Percentiles rank a stretch among this genome's conserved stretches.
These are phyloP conservation scores for Hydrolagus colliei DNA, from an alignment of 2,797 vertebrate species.

Conservation along the genomic window DNA sequence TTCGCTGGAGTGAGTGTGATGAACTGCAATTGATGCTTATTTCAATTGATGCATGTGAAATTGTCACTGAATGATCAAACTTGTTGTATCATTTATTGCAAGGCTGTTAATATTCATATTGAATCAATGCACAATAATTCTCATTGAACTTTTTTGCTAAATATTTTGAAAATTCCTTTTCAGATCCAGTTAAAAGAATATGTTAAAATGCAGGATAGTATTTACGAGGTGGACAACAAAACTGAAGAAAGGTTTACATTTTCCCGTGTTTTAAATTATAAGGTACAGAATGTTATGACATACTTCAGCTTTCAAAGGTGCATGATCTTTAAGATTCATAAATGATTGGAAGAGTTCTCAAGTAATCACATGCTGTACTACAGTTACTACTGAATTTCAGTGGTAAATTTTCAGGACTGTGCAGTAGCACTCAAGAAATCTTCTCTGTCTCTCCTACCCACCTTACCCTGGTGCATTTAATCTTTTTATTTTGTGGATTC, in stretches of 20 bases:
- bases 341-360: neutral
- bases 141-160: conserved; percentile 24
- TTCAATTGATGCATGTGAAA: too few relatives aligned
- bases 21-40: too few relatives aligned
- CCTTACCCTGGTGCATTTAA: too few relatives aligned
- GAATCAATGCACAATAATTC: too few relatives aligned
- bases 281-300: conserved; percentile 54
- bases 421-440: neutral
- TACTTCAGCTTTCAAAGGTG: neutral
- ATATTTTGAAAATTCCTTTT: conserved; percentile 11
- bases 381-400: neutral
- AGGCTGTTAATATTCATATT: too few relatives aligned
- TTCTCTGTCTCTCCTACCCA: neutral
- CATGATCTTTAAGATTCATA: neutral
- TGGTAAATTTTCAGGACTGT: neutral
- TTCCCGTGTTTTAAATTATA: conserved; percentile 70
- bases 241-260: conserved; percentile 70
- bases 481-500: neutral
- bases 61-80: too few relatives aligned
- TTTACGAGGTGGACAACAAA: conserved; percentile 73
- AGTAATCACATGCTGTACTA: neutral
- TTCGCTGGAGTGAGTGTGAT: too few relatives aligned
- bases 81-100: too few relatives aligned
- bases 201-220: conserved; percentile 74
- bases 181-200: conserved; percentile 89